Evolutionary conservation across 2,888 invertebrate genomes (phyloP).

Genomic region (Scaptodrosophila latifasciaeformis): DNA sequence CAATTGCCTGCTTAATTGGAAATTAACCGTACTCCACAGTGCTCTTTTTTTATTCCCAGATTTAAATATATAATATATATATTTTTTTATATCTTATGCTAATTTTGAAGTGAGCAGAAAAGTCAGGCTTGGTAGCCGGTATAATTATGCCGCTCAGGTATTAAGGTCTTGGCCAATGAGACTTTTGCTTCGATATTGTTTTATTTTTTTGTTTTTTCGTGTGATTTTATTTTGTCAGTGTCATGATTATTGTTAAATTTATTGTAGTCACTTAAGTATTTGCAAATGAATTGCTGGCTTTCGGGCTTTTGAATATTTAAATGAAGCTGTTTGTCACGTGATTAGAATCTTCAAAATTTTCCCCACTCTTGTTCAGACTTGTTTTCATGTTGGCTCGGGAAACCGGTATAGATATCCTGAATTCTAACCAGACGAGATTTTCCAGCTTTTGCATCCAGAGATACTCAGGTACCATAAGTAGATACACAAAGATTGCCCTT

Average conservation of each 20-base stretch:
- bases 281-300: too few species aligned
- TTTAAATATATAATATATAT: too few species aligned
- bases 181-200: conserved; percentile 19
- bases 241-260: conserved; percentile 9
- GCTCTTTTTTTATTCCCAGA: too few species aligned
- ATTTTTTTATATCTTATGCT: conserved; percentile 34
- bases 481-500: background rate
- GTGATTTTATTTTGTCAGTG: conserved; percentile 9
- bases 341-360: too few species aligned
- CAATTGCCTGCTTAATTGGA: too few species aligned
- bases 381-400: too few species aligned
- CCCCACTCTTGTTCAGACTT: too few species aligned
- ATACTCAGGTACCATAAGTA: background rate
- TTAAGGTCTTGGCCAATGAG: conserved; percentile 67
- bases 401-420: too few species aligned
- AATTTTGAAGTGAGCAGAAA: conserved; percentile 26
- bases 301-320: too few species aligned
- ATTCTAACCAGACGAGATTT: too few species aligned
- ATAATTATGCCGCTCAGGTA: conserved; percentile 53
- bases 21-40: too few species aligned
- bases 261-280: conserved; percentile 1
- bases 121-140: conserved; percentile 6
- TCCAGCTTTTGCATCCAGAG: conserved; percentile 41
- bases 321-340: too few species aligned
- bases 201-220: background rate